A percentile compares a stretch with the other conserved stretches of the same genome.
Conservation (phyloP, 2,113 vertebrate genomes). For the Morone chrysops region DNA sequence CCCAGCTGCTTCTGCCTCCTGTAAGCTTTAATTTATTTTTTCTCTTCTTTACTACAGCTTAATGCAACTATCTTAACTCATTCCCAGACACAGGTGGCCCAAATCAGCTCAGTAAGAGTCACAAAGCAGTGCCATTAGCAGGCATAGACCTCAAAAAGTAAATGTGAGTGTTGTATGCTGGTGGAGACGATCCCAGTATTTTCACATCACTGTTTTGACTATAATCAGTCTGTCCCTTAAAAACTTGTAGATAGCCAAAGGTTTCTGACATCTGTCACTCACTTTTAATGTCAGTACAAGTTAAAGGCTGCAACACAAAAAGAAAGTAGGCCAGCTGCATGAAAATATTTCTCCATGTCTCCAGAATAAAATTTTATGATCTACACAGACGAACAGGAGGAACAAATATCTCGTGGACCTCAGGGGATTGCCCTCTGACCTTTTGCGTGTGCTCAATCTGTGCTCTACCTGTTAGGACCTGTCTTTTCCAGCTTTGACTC, state of each 20-base stretch:
- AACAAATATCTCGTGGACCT: slow-evolving; percentile 64
- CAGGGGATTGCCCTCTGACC: slow-evolving; percentile 71
- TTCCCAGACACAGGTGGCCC: slow-evolving; percentile 22
- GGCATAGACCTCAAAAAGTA: not conserved
- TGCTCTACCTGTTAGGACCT: slow-evolving; percentile 71
- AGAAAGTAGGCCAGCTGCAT: slow-evolving; percentile 23
- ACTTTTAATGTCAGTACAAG: slow-evolving; percentile 41
- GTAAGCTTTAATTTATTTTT: slow-evolving; percentile 25
- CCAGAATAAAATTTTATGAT: slow-evolving; percentile 55
- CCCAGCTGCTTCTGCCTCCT: slow-evolving; percentile 39
- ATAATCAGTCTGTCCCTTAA: slow-evolving; percentile 22
- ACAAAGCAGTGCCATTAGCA: not conserved
- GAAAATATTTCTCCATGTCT: slow-evolving; percentile 27
- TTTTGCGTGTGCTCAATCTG: slow-evolving; percentile 65
- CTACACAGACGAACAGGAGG: slow-evolving; percentile 52
- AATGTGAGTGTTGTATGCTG: not conserved
- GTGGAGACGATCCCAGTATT: slow-evolving; percentile 8
- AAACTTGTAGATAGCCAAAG: slow-evolving; percentile 9
- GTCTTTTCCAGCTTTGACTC: slow-evolving; percentile 69
- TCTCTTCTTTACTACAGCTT: slow-evolving; percentile 10
- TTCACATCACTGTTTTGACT: slow-evolving; percentile 27
- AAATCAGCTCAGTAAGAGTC: slow-evolving; percentile 21
- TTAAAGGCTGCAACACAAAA: slow-evolving; percentile 20
- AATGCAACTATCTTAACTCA: not conserved
- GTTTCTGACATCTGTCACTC: slow-evolving; percentile 14